Conservation (phyloP, 2,113 vertebrate genomes). For the Diadophis punctatus region DNA sequence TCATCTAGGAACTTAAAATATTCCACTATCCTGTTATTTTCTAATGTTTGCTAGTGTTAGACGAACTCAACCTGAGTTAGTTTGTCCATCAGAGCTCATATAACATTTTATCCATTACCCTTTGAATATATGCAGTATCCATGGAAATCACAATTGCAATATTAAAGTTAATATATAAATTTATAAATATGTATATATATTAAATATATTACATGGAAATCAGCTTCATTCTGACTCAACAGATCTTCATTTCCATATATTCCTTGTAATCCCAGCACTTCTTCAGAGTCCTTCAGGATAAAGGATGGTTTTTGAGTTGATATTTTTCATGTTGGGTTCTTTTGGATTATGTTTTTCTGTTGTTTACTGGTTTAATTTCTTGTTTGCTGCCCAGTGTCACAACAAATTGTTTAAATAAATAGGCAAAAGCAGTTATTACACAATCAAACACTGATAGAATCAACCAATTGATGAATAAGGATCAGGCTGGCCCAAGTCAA, state of each 20-base stretch:
- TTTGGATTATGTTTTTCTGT: background rate
- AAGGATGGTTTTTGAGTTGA: background rate
- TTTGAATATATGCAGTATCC: background rate
- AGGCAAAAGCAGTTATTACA: background rate
- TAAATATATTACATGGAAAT: background rate
- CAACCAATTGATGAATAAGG: background rate
- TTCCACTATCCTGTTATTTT: background rate
- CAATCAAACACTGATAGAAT: background rate
- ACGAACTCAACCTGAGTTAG: too few species aligned
- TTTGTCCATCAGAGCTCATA: background rate
- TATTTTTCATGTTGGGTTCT: background rate
- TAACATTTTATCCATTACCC: background rate
- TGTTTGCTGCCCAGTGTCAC: background rate
- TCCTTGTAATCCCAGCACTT: background rate
- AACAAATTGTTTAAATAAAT: background rate
- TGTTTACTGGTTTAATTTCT: background rate
- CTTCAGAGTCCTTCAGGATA: background rate
- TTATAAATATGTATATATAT: background rate
- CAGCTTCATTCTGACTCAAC: background rate
- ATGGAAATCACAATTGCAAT: background rate
- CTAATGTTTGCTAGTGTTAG: background rate
- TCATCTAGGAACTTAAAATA: background rate
- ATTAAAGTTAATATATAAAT: background rate
- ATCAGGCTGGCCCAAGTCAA: background rate
- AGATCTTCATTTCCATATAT: background rate